Evolutionary conservation across 1,140 invertebrate species (phyloP), one percentile per base, ranked within the genome.

Genomic region (Trichogramma pretiosum): DNA sequence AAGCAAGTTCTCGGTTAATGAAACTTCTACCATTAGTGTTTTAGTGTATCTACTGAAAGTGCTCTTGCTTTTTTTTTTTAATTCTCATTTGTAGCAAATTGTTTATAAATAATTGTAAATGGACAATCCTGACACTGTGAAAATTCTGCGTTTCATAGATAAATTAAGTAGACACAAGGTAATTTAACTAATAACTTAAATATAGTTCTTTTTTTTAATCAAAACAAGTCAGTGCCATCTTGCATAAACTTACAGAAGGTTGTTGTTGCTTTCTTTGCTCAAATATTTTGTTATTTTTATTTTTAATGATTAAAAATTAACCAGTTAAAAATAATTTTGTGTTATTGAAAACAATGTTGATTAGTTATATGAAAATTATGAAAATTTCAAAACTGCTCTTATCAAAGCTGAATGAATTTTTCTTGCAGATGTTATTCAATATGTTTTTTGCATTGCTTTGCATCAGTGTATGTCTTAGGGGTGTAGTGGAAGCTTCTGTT

Each of bases 371-470:
- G 28, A 5, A 33, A 36, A 13, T 8, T 35, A 18, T 26, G 19
- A 45, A 30, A 24, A 30, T n/a, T 19, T 46, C 7, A 30, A 34
- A 38, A 46, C 19, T 32, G 7, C 13, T 36, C 2, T 21, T 10
- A 14, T 9, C 17, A 37, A 37, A 10, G 5, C 14, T 18, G 24
- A 35, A 7, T 24, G n/a, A n/a, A 16, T 46, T 41, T 50, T 32
- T 51, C 14, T 46, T 65, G 9, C 46, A 68, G 67, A 61, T 66
- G 56, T 59, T 34, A 40, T 47, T 50, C 21, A 50, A 40, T 35
- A n/a, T 52, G 50, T 23, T 42, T 59, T 50, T 44, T 62, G 42
- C 34, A 65, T 19, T 58, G 37, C 50, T 56, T 58, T n/a, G n/a
- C n/a, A n/a, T n/a, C n/a, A n/a, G n/a, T n/a, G n/a, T n/a, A 34